Conservation (phyloP, 1,140 invertebrate genomes). For the Parapsyche elsis region DNA sequence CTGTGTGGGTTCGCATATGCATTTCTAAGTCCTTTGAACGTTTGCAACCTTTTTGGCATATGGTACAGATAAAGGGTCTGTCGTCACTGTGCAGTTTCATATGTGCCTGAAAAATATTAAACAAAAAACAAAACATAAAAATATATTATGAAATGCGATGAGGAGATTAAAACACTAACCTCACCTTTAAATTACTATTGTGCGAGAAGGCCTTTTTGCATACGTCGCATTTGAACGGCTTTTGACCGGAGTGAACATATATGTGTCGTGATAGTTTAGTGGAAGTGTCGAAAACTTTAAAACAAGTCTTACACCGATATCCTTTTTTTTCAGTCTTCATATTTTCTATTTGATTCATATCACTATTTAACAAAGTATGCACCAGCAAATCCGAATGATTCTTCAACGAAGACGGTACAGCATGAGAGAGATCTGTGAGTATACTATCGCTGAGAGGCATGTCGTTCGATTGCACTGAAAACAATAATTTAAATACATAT, state of each 20-base stretch:
- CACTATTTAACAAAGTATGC: conserved; percentile 33
- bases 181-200: conserved; percentile 56
- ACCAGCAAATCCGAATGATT: conserved; percentile 39
- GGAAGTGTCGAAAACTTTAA: conserved; percentile 48
- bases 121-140: not conserved
- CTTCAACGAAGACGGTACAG: conserved; percentile 46
- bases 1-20: conserved; percentile 68
- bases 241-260: conserved; percentile 51
- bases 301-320: conserved; percentile 53
- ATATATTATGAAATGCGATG: not conserved
- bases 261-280: conserved; percentile 51
- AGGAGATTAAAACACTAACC: too few relatives aligned
- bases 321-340: conserved; percentile 42
- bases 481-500: too few relatives aligned
- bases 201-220: conserved; percentile 54
- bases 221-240: conserved; percentile 52
- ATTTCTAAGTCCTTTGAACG: conserved; percentile 68
- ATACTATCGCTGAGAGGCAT: conserved; percentile 48
- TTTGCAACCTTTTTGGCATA: conserved; percentile 66
- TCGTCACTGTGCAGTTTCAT: conserved; percentile 77
- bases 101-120: conserved; percentile 56
- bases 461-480: conserved; percentile 43
- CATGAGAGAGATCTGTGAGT: conserved; percentile 48
- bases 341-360: conserved; percentile 38
- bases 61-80: conserved; percentile 74